Conservation (phyloP, 2,888 invertebrate genomes). For the Escarpia spicata region DNA sequence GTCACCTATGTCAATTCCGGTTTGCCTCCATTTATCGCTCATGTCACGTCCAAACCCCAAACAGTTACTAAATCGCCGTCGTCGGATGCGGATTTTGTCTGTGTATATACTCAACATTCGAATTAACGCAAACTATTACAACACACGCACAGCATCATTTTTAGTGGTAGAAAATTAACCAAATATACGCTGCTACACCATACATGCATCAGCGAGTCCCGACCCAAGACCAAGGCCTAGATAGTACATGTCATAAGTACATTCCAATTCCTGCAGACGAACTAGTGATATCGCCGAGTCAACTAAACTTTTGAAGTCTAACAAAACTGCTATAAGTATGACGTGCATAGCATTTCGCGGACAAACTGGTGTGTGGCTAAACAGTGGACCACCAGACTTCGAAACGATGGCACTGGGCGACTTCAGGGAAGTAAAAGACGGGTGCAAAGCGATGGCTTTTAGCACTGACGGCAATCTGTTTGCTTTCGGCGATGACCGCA, state of each 20-base stretch:
- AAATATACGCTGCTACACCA: too few relatives aligned
- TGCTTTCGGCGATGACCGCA: slow-evolving; percentile 33
- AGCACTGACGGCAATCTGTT: slow-evolving; percentile 35
- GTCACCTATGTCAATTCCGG: slow-evolving; percentile 1
- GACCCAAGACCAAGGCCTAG: too few relatives aligned
- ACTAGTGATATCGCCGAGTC: too few relatives aligned
- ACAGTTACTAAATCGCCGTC: not conserved
- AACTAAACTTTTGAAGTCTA: too few relatives aligned
- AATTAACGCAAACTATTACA: too few relatives aligned
- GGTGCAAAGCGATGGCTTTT: slow-evolving; percentile 31
- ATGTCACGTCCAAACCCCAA: not conserved
- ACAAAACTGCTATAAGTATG: slow-evolving; percentile 13
- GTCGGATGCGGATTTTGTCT: not conserved
- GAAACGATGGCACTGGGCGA: not conserved
- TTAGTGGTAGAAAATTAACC: too few relatives aligned
- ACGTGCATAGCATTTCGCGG: slow-evolving; percentile 31
- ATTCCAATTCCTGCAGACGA: too few relatives aligned
- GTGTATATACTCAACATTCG: too few relatives aligned
- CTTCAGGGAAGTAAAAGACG: not conserved
- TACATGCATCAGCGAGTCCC: too few relatives aligned
- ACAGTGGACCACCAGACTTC: slow-evolving; percentile 26
- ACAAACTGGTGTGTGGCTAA: slow-evolving; percentile 30
- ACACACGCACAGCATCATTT: too few relatives aligned
- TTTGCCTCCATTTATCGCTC: not conserved
- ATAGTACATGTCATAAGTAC: too few relatives aligned